Conservation (phyloP, 2,888 invertebrate genomes). For the Cephus sareptanus region DNA sequence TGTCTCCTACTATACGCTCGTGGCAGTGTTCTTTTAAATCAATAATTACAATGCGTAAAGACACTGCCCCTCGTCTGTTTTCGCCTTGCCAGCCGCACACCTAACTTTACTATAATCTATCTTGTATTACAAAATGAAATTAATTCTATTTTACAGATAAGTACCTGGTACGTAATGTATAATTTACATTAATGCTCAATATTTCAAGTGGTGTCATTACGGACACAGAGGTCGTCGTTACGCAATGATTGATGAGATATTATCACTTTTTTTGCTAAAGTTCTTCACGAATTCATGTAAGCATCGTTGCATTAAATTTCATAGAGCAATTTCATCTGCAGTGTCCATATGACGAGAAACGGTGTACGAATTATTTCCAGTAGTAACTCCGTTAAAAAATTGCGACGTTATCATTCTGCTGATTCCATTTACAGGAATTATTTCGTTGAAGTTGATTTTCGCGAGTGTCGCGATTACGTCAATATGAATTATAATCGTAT, state of each 20-base stretch:
- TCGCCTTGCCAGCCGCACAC: slow-evolving; percentile 10
- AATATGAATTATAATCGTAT: neutral
- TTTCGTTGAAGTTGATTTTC: neutral
- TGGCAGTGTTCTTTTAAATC: slow-evolving; percentile 8
- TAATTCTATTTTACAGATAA: slow-evolving; percentile 5
- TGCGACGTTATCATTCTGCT: neutral
- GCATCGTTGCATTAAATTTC: neutral
- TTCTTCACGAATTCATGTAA: neutral
- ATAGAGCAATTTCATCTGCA: neutral
- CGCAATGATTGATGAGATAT: neutral
- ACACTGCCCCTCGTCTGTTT: slow-evolving; percentile 39
- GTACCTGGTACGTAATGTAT: neutral
- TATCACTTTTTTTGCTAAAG: neutral
- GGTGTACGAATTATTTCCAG: neutral
- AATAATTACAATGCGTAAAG: slow-evolving; percentile 35
- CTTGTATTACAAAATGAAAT: neutral
- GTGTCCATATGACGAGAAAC: neutral
- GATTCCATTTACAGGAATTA: neutral
- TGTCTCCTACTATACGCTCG: neutral
- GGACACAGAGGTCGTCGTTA: neutral
- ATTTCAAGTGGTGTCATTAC: neutral
- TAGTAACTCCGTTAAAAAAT: neutral
- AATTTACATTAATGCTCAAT: neutral
- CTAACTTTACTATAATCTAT: neutral
- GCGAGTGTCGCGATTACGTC: neutral